Evolutionary conservation across 1,140 invertebrate species (phyloP), one percentile per base, ranked within the genome.

Genomic region (Drosophila kohkoa): DNA sequence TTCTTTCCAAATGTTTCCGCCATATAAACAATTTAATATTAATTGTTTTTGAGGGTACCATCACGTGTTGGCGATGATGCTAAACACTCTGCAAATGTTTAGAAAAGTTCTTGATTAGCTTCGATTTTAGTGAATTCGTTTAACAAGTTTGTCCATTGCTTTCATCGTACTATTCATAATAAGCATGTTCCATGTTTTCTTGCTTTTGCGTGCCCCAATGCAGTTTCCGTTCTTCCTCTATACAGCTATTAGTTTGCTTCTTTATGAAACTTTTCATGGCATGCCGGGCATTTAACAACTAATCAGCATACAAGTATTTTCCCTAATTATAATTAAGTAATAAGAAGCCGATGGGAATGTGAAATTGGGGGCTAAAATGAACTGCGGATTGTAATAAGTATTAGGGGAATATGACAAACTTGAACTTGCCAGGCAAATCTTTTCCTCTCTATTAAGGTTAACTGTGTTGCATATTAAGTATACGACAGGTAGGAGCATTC

Each of bases 61-160:
- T 45, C 54, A 38, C 20, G 43, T 66, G 62, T 7, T 11, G 35
- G 35, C 35, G 1, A 38, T 38, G 35, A 45, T 54, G 55, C 46
- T 43, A 43, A 35, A 43, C 41, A 43, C 4, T 11, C 16, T 3
- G 7, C 15, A 16, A 52, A 15, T 64, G 7, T 64, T 51, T 32
- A 20, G 16, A 35, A 52, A 68, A 43, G 32, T 66, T 57, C 68
- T 63, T 77, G 83, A 88, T 79, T 82, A 25, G 64, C 70, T 49
- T 72, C 41, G 46, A 69, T 46, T 74, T 43, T 20, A 13, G 30
- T 5, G 28, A 60, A 58, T 67, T 59, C 11, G 32, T 43, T 58
- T 35, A 57, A 51, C 35, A 65, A 48, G 38, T 52, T 69, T 28
- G 52, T 51, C 51, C 82, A 75, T 25, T 25, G 20, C 20, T 25